A percentile compares a stretch with the other conserved stretches of the same genome.
These are phyloP conservation scores for Limenitis camilla DNA, from an alignment of 2,888 invertebrate genomes.

Conservation along the genomic window DNA sequence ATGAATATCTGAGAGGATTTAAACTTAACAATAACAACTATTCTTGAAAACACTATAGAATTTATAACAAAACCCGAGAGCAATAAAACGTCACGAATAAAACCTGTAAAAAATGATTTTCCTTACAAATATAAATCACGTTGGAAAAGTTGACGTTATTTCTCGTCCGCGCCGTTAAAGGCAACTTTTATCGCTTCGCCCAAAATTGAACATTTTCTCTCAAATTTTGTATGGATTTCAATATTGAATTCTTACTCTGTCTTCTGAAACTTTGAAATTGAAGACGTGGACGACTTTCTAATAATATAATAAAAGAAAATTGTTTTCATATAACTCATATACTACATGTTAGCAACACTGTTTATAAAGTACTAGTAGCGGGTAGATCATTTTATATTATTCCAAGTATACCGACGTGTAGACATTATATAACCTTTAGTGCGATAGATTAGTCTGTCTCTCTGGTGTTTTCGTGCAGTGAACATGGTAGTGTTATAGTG, in stretches of 20 bases:
- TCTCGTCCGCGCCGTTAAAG: constrained; percentile 49
- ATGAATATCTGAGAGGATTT: too few species aligned
- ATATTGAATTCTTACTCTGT: constrained; percentile 66
- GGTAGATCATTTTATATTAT: too few species aligned
- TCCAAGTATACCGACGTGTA: too few species aligned
- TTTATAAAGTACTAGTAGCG: too few species aligned
- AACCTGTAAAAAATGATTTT: constrained; percentile 48
- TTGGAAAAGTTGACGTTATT: constrained; percentile 55
- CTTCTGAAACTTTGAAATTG: constrained; percentile 28
- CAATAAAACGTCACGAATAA: constrained; percentile 57
- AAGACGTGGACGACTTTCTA: neutral
- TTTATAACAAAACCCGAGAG: constrained; percentile 66
- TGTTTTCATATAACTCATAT: too few species aligned
- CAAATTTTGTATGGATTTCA: constrained; percentile 66
- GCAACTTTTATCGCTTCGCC: constrained; percentile 58
- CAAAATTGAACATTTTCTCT: constrained; percentile 57
- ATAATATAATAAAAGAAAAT: neutral
- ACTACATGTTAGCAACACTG: too few species aligned
- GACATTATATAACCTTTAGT: too few species aligned
- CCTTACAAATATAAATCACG: constrained; percentile 65
- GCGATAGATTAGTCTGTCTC: too few species aligned
- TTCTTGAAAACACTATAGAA: constrained; percentile 53
- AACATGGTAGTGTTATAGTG: too few species aligned
- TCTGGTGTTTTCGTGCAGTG: too few species aligned
- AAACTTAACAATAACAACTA: too few species aligned